These are phyloP conservation scores for Neoarius graeffei DNA, from an alignment of 2,113 vertebrate species.

Conservation along the genomic window DNA sequence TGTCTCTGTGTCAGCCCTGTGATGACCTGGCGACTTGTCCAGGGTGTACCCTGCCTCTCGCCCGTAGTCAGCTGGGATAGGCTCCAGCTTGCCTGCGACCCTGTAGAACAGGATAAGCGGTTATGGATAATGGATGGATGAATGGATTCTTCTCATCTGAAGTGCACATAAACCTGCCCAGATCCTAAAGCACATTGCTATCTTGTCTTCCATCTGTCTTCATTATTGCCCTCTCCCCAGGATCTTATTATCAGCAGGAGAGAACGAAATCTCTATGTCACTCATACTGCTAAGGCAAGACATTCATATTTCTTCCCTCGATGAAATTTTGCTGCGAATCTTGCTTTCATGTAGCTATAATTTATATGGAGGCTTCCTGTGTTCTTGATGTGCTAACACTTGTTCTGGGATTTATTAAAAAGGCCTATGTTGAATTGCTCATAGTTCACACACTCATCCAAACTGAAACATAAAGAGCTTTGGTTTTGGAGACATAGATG, in stretches of 20 bases:
- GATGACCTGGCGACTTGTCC: too few relatives aligned
- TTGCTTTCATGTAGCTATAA: conserved; percentile 9
- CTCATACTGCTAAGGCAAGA: not conserved
- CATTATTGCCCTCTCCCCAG: not conserved
- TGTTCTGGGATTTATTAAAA: not conserved
- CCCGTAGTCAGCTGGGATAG: too few relatives aligned
- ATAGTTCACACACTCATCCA: not conserved
- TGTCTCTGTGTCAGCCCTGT: too few relatives aligned
- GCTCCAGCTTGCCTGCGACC: too few relatives aligned
- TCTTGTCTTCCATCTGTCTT: conserved; percentile 31
- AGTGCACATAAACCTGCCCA: conserved; percentile 7
- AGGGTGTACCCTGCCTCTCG: too few relatives aligned
- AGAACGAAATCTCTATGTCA: conserved; percentile 12
- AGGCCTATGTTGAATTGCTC: not conserved
- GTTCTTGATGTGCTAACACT: conserved; percentile 4
- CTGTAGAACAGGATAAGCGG: too few relatives aligned
- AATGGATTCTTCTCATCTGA: not conserved
- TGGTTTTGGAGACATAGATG: not conserved
- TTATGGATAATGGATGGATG: too few relatives aligned
- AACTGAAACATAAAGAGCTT: not conserved
- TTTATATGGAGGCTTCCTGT: conserved; percentile 4
- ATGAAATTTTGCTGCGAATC: not conserved
- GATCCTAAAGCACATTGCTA: conserved; percentile 7
- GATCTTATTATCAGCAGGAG: conserved; percentile 11
- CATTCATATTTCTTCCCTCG: not conserved